Evolutionary conservation across 2,113 vertebrate species (phyloP), one percentile per base, ranked within the genome.

Genomic region (Chiloscyllium plagiosum): DNA sequence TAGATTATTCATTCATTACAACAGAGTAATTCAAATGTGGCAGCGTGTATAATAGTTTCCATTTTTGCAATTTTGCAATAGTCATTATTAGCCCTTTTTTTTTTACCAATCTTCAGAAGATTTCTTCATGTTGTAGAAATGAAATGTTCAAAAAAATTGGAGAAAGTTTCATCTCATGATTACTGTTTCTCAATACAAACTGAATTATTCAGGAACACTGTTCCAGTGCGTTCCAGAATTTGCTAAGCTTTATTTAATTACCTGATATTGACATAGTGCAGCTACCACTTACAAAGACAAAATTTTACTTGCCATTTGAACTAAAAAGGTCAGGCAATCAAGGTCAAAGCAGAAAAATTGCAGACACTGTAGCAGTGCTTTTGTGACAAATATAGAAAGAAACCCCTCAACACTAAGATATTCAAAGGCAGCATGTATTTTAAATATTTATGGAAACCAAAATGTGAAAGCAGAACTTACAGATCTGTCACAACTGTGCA

Each of bases 251-350:
- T 98, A 68, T 93, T 93, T 93, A 72, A 95, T 98, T 98, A 99
- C 98, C 98, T 98, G 99, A 98, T 98, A 98, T 98, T 99, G 99
- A 99, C 98, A 99, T 98, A 98, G 98, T 96, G 97, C 99, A 99
- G 99, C 98, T 98, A 98, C 97, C 98, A 99, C 99, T 98, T 98
- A 98, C 98, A 99, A 98, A 98, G 98, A 97, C 98, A 97, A 96
- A 97, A 97, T 97, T 98, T 99, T 99, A 99, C 98, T 98, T 98
- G 98, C 98, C 98, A 98, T 98, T 98, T 98, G 98, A 99, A 99
- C 99, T 99, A 98, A 98, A 98, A 98, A 98, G 98, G 98, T 99
- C 98, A 98, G 98, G 98, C 98, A 98, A 98, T 99, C 99, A 99
- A 99, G 98, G 97, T 97, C 98, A 98, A 95, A 95, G 68, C 68